Evolutionary conservation across 2,888 invertebrate species (phyloP), one percentile per base, ranked within the genome.

Genomic region (Oligia fasciuncula): DNA sequence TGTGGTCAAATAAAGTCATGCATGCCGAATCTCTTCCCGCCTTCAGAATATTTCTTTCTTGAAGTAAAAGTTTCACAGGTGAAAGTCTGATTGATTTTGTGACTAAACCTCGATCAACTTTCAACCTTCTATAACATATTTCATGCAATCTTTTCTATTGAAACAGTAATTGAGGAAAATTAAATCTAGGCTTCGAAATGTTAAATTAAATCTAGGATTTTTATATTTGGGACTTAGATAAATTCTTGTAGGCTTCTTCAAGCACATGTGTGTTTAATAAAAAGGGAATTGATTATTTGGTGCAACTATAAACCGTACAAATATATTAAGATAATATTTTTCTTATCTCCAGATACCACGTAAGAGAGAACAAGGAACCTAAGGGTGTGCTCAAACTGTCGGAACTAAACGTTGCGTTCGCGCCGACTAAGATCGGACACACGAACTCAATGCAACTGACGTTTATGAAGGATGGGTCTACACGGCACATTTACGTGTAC

Each of bases 401-500:
- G 0, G 98, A 99, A 91, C 92, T 99, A 82, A 99, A 98, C 93
- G 98, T 98, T 35, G 98, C 98, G 35, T 98, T 99, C 93, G 98
- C 98, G 0, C 99, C 99, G 1, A 96, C 97, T 68, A 99, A 99
- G 96, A 98, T 98, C 75, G 98, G 97, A 29, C 97, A 98, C 93
- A 97, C 97, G 91, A 98, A 98, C 93, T 98, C 98, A 17, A 97
- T 99, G 94, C 99, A 99, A 96, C 95, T 99, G 63, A 98, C 98
- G 1, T 99, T 98, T 92, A 97, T 98, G 93, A 98, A 98, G 92
- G 98, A 98, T 83, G 98, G 98, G 1, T 97, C 98, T 5, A 99
- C 99, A 1, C 95, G 99, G 84, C 99, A 99, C 92, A 98, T 99
- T 88, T 99, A 98, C 93, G 98, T 99, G 0, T 98, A 98, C 93